Evolutionary conservation across 1,140 invertebrate genomes (phyloP), one percentile per base, ranked within the genome.

Genomic region (Aphelenchoides avenae): DNA sequence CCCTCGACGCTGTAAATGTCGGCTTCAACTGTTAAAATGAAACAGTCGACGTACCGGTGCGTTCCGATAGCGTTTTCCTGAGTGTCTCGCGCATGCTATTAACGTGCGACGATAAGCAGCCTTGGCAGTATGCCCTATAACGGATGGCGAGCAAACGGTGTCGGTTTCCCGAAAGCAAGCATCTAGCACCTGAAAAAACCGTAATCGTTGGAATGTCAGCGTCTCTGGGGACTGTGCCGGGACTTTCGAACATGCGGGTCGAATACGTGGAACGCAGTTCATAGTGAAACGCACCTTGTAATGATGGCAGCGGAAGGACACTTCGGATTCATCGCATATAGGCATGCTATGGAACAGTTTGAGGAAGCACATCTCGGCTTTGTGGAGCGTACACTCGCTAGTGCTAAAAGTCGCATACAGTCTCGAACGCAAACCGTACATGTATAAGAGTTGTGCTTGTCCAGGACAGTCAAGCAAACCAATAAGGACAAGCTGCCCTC

Each of bases 291-390:
- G 7, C 31, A 68, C 64, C 27, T 67, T 67, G 39, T 62, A 67
- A 46, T 67, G 65, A 6, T 70, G 57, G 47, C 65, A 67, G 15
- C 61, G 20, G 52, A 67, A 71, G 6, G 61, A 39, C n/a, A 67
- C 36, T 24, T 64, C 61, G 6, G 13, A 7, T 5, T 43, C 48
- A n/a, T 24, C n/a, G 29, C 65, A 67, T 52, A 67, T 71, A n/a
- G 65, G 65, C 69, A 67, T 68, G 40, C 66, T 61, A 22, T 71
- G 66, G 41, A 67, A 67, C 22, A 67, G 68, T 29, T 66, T 26
- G 26, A 42, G 37, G 33, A 67, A 67, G 42, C 65, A 67, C 6
- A 22, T 29, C 36, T 70, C 68, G 11, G 67, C 64, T 30, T 49
- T 24, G n/a, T n/a, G n/a, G n/a, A 9, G 24, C 39, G 27, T 62